Conservation (phyloP, 2,888 invertebrate species). For the Agrotis segetum region DNA sequence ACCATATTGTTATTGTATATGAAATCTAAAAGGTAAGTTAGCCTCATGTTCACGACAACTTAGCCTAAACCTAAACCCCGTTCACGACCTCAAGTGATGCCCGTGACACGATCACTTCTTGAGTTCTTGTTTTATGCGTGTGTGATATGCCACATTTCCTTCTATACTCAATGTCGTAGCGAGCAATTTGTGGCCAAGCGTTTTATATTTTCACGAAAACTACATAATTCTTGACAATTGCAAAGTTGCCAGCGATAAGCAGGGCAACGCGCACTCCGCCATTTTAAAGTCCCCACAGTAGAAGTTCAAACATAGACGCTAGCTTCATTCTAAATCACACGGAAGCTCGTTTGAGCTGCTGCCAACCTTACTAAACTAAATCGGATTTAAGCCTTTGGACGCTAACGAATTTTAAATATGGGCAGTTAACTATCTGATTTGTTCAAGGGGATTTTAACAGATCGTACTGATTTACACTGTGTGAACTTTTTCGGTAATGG, state of each 20-base stretch:
- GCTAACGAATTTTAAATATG: constrained; percentile 81
- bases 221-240: neutral
- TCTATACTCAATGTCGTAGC: too few species aligned
- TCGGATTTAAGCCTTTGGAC: constrained; percentile 78
- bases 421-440: constrained; percentile 73
- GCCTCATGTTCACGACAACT: too few species aligned
- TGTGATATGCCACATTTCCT: too few species aligned
- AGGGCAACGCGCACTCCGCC: constrained; percentile 13
- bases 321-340: constrained; percentile 71
- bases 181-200: too few species aligned
- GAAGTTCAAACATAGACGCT: constrained; percentile 62
- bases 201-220: neutral
- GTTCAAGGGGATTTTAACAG: constrained; percentile 63
- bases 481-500: constrained; percentile 37
- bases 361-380: constrained; percentile 76
- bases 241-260: neutral
- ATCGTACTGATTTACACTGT: constrained; percentile 63
- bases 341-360: constrained; percentile 74
- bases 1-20: neutral
- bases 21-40: neutral
- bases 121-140: too few species aligned
- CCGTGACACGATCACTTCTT: too few species aligned
- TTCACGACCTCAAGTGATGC: too few species aligned
- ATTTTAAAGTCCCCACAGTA: constrained; percentile 41
- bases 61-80: neutral